Evolutionary conservation across 2,113 vertebrate genomes (phyloP).

Genomic region (Ellobius talpinus): DNA sequence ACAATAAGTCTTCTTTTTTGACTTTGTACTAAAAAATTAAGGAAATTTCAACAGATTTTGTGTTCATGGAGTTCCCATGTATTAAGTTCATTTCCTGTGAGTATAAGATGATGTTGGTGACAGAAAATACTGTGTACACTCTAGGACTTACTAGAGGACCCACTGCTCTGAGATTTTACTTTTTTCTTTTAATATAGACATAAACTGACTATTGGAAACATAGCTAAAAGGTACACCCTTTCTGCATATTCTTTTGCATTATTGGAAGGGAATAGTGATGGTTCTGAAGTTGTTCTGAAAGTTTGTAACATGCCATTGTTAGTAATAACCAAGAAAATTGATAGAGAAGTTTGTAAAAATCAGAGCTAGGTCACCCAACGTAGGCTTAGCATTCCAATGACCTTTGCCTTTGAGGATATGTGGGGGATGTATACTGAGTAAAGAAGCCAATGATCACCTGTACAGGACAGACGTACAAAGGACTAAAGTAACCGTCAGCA

Average conservation of each 20-base stretch:
- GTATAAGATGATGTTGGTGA: not conserved
- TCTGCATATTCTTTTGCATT: not conserved
- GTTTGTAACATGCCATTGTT: not conserved
- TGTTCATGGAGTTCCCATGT: constrained; percentile 4
- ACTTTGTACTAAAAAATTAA: constrained; percentile 29
- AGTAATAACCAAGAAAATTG: not conserved
- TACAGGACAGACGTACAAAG: not conserved
- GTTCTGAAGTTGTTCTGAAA: not conserved
- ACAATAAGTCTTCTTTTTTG: constrained; percentile 22
- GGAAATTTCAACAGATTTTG: constrained; percentile 32
- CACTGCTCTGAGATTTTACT: not conserved
- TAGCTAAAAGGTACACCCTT: not conserved
- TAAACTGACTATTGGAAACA: constrained; percentile 32
- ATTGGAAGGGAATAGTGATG: not conserved
- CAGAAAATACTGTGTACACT: not conserved
- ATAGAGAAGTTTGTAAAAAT: not conserved
- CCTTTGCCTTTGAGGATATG: constrained; percentile 22
- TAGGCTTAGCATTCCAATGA: not conserved
- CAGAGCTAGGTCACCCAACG: not conserved
- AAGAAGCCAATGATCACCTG: not conserved
- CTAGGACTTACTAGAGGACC: not conserved
- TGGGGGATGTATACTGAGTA: not conserved
- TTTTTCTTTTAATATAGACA: constrained; percentile 7
- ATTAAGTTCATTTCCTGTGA: constrained; percentile 19
- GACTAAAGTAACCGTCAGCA: not conserved